Base-by-base conservation (phyloP, 2,888 invertebrate species). In the Parnassius mnemosyne region DNA sequence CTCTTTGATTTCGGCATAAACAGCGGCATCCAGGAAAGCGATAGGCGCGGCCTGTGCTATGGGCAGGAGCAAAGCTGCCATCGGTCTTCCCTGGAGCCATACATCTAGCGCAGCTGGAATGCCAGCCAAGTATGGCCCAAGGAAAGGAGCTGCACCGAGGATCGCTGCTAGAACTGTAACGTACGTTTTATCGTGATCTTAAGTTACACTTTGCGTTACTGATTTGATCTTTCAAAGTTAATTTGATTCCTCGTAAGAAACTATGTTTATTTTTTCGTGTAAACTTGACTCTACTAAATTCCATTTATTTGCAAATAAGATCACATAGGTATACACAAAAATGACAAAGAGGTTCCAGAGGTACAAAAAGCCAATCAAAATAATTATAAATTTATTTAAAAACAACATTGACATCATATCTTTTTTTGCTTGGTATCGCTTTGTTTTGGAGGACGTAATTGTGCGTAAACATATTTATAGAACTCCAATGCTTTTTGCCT, bases 1-100 rank as follows among this genome's bases (percentile, higher is more conserved):
- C 97, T 98, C 98, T 92, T 98, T 98, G 70, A 99, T 98, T 91
- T 99, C 99, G 57, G 96, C 96, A 83, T 99, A 99, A 71, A 99
- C 98, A 20, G 98, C 96, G 0, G 97, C 97, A 79, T 99, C 99
- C 9, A 99, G 96, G 77, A 98, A 95, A 67, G 95, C 96, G 51
- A 97, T 95, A 0, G 99, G 99, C 57, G 98, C 93, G 77, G 99
- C 95, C 77, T 98, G 98, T 49, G 94, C 95, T 12, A 96, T 85
- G 10, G 97, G 94, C 71, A 99, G 94, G 10, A 96, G 80, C 3
- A 98, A 80, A 1, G 99, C 98, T 20, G 95, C 94, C 74, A 96
- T 90, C 66, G 96, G 95, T 65, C 97, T 94, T 71, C 96, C 97
- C 78, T 98, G 96, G 2, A 99, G 92, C 97, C 98, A 99, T 3